Evolutionary conservation across 1,140 invertebrate genomes (phyloP).

Genomic region (Scylla paramamosain): DNA sequence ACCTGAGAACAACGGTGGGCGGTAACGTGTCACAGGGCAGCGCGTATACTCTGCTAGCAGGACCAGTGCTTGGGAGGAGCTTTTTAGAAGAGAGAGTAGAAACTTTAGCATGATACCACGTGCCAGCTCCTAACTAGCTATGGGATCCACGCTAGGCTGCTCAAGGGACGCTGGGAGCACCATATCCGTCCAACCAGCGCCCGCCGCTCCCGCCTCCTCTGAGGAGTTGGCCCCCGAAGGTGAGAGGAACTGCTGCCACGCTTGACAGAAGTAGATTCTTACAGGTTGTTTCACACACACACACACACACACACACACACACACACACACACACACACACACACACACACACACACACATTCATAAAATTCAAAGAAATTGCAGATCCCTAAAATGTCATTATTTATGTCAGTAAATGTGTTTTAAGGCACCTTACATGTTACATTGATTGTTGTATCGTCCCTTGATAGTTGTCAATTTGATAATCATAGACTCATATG

Average conservation of each 20-base stretch:
- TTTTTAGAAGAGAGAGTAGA: too few relatives aligned
- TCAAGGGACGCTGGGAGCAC: background rate
- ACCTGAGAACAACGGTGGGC: background rate
- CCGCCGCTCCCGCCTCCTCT: background rate
- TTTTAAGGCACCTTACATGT: background rate
- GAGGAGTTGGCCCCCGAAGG: background rate
- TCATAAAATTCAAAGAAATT: background rate
- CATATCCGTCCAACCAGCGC: background rate
- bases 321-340: slow-evolving; percentile 13
- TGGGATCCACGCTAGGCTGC: background rate
- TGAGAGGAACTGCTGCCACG: background rate
- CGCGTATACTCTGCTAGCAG: background rate
- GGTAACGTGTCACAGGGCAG: background rate
- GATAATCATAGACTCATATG: background rate
- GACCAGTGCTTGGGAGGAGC: background rate
- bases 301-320: slow-evolving; percentile 26
- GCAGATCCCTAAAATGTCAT: background rate
- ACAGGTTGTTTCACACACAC: background rate
- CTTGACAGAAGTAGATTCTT: too few relatives aligned
- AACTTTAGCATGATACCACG: background rate
- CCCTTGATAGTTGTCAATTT: background rate
- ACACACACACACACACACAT: background rate
- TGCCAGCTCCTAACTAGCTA: background rate
- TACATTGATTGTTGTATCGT: background rate
- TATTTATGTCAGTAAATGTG: background rate